Base-by-base conservation (phyloP, 2,888 invertebrate species). In the Nomada lathburiana region DNA sequence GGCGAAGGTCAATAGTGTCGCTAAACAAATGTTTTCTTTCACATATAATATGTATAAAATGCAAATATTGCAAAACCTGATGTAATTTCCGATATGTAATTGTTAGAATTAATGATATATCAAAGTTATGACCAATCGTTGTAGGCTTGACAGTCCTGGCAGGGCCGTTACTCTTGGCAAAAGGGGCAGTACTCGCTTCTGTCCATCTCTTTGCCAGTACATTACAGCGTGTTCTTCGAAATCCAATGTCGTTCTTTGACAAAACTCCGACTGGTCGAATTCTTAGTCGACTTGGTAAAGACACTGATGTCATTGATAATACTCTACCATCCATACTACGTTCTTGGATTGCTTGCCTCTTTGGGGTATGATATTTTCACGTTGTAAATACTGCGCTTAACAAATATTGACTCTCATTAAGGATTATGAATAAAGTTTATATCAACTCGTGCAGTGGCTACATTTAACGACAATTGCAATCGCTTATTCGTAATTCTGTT, bases 221-320 rank as follows among this genome's bases (percentile, higher is more conserved):
- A 88, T 93, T 97, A 85, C 87, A 92, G 70, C 94, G 94, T 89
- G 94, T 96, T 86, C 94, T 97, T 72, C 95, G 95, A 89, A 95
- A 95, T 89, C 96, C 96, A 80, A 95, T 96, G 94, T 95, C 95
- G 86, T 97, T 97, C 94, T 97, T 97, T 94, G 96, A 97, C 93
- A 94, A 95, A 85, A 96, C 96, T 86, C 97, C 97, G 10, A 90
- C 95, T 83, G 97, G 97, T 91, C 95, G 97, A 91, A 95, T 97
- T 87, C 94, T 97, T 71, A 96, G 96, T 94, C 95, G 96, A 88
- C 96, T 96, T 93, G 95, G 96, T 88, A 96, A 95, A 94, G 97
- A 97, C 93, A 94, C 96, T 91, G 95, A 96, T 90, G 95, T 95
- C 86, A 92, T 96, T 89, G 96, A 97, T 94, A 95, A 95, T 90